A percentile compares a stretch with the other conserved stretches of the same genome.
Evolutionary conservation across 2,888 invertebrate genomes (phyloP).

Genomic region (Luffia ferchaultella): DNA sequence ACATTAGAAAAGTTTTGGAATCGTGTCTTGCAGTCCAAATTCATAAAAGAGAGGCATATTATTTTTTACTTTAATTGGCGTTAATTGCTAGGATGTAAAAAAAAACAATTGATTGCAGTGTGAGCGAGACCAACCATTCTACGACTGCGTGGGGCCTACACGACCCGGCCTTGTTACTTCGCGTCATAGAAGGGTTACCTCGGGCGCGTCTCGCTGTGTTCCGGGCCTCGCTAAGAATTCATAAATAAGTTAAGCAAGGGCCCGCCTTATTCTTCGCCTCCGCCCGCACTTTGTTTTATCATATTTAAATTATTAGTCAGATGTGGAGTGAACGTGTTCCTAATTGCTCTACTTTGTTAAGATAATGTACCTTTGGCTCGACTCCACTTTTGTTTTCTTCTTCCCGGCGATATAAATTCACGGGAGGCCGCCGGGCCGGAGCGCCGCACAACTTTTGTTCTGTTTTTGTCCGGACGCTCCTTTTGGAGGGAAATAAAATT

Average conservation of each 20-base stretch:
- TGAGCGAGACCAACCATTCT: no score
- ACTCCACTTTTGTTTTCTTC: conserved; percentile 65
- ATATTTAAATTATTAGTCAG: conserved; percentile 67
- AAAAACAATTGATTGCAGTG: no score
- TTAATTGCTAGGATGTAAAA: no score
- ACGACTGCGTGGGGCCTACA: no score
- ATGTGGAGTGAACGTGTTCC: conserved; percentile 62
- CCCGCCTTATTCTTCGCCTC: conserved; percentile 54
- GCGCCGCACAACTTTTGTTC: conserved; percentile 57
- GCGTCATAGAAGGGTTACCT: not conserved
- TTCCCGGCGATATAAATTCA: conserved; percentile 58
- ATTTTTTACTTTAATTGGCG: no score
- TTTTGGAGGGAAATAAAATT: conserved; percentile 45
- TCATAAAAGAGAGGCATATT: no score
- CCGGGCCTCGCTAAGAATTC: conserved; percentile 54
- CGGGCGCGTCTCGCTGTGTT: not conserved
- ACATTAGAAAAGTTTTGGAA: no score
- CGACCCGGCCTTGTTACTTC: no score
- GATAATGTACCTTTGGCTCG: conserved; percentile 66
- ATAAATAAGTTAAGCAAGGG: conserved; percentile 59
- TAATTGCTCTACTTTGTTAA: conserved; percentile 67
- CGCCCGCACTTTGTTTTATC: conserved; percentile 62
- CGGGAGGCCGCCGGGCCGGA: conserved; percentile 51
- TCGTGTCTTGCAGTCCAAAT: no score
- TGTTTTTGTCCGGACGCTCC: conserved; percentile 56